Evolutionary conservation across 1,140 invertebrate species (phyloP).

Genomic region (Trinorchestia longiramus): DNA sequence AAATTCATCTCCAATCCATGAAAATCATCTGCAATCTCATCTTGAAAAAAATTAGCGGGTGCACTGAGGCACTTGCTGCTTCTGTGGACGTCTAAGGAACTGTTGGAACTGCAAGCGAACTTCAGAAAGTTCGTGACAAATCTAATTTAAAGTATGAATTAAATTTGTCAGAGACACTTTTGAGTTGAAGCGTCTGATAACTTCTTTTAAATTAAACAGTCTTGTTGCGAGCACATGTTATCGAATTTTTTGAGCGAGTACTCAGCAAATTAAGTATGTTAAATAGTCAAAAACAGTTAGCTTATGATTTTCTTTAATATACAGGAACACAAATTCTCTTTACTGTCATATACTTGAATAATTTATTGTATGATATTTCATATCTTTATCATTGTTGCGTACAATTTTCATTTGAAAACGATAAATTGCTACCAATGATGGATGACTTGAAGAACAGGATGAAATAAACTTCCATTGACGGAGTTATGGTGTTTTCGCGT

Average conservation of each 20-base stretch:
- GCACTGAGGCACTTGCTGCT: not conserved
- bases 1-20: too few species aligned
- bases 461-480: too few species aligned
- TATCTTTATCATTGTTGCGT: too few species aligned
- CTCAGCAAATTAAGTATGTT: not conserved
- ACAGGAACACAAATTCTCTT: too few species aligned
- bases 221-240: not conserved
- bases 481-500: too few species aligned
- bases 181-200: not conserved
- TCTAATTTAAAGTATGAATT: slow-evolving; percentile 27
- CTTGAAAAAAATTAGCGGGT: not conserved
- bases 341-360: too few species aligned
- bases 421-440: too few species aligned
- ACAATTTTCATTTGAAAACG: too few species aligned
- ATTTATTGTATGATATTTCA: too few species aligned
- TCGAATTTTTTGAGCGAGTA: not conserved
- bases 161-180: not conserved
- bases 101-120: not conserved
- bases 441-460: too few species aligned
- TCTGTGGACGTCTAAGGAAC: not conserved
- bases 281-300: not conserved
- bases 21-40: not conserved
- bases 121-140: not conserved
- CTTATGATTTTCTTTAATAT: too few species aligned
- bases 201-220: not conserved